A percentile compares a stretch with the other conserved stretches of the same genome.
Conservation (phyloP, 2,113 vertebrate genomes). For the Laterallus jamaicensis region DNA sequence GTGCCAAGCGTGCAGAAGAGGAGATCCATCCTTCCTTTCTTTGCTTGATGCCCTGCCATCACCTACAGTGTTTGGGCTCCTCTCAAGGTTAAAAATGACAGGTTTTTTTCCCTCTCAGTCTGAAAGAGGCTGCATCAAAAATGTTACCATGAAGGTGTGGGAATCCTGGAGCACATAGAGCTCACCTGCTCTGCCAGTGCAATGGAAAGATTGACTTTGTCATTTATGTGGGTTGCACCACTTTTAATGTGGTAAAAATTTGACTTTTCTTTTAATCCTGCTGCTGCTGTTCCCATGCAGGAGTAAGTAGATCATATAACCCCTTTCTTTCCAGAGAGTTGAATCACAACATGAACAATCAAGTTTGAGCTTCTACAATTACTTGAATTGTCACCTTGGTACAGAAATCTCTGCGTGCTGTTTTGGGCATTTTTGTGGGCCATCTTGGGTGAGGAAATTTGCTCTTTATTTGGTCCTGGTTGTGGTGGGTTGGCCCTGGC, state of each 20-base stretch:
- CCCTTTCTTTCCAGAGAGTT: not conserved
- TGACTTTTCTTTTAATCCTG: not conserved
- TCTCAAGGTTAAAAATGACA: not conserved
- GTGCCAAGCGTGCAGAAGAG: not conserved
- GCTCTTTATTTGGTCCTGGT: not conserved
- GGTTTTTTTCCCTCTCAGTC: not conserved
- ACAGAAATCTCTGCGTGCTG: not conserved
- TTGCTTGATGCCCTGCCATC: not conserved
- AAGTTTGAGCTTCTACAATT: not conserved
- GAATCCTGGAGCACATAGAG: not conserved
- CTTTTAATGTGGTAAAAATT: not conserved
- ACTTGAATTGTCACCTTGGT: not conserved
- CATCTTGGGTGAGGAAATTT: not conserved
- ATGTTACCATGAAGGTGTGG: not conserved
- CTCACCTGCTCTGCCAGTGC: not conserved
- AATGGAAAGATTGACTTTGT: not conserved
- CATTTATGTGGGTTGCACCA: not conserved
- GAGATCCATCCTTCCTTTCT: not conserved
- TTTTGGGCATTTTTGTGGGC: not conserved
- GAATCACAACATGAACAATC: not conserved
- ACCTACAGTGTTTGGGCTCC: not conserved
- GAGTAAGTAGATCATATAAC: not conserved
- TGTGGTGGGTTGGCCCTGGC: fast-evolving
- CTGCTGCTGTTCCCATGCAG: not conserved
- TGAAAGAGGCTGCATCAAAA: not conserved